Evolutionary conservation across 2,888 invertebrate genomes (phyloP).

Genomic region (Diplazon laetatorius): DNA sequence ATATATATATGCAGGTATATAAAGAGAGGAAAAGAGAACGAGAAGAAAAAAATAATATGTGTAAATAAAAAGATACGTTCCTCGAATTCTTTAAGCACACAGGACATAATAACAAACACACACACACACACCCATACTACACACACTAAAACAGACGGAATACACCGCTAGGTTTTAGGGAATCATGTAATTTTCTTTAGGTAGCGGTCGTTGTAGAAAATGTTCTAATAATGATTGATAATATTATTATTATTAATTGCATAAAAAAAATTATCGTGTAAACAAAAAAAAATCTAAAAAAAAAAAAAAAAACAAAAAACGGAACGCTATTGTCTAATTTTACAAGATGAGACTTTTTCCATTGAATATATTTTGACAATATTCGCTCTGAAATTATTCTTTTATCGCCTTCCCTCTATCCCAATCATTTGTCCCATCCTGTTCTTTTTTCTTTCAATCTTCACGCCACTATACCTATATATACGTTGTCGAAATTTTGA

Average conservation of each 20-base stretch:
- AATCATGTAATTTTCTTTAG: slow-evolving; percentile 76
- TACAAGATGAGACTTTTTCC: slow-evolving; percentile 78
- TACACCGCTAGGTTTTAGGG: slow-evolving; percentile 77
- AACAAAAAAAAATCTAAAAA: too few species aligned
- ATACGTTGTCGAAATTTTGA: too few species aligned
- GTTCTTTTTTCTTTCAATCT: not conserved
- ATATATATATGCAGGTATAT: slow-evolving; percentile 31
- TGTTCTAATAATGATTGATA: slow-evolving; percentile 71
- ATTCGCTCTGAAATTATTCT: slow-evolving; percentile 66
- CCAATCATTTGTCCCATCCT: slow-evolving; percentile 36
- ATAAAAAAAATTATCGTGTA: slow-evolving; percentile 71
- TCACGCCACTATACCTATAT: too few species aligned
- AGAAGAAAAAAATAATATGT: slow-evolving; percentile 59
- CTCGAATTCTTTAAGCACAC: slow-evolving; percentile 69
- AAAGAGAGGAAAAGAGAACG: slow-evolving; percentile 8
- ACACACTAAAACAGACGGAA: too few species aligned
- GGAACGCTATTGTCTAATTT: slow-evolving; percentile 77
- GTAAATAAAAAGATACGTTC: slow-evolving; percentile 76
- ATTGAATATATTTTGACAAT: slow-evolving; percentile 80
- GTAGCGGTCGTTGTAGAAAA: slow-evolving; percentile 76
- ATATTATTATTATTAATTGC: slow-evolving; percentile 74
- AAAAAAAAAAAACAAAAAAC: too few species aligned
- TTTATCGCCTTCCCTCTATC: too few species aligned
- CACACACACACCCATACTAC: slow-evolving; percentile 30
- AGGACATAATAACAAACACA: too few species aligned